Percentiles rank a stretch among this genome's conserved stretches.
phyloP scores from a whole-genome alignment of 2,888 invertebrate species.

The Zhuqinia jingwanae region DNA sequence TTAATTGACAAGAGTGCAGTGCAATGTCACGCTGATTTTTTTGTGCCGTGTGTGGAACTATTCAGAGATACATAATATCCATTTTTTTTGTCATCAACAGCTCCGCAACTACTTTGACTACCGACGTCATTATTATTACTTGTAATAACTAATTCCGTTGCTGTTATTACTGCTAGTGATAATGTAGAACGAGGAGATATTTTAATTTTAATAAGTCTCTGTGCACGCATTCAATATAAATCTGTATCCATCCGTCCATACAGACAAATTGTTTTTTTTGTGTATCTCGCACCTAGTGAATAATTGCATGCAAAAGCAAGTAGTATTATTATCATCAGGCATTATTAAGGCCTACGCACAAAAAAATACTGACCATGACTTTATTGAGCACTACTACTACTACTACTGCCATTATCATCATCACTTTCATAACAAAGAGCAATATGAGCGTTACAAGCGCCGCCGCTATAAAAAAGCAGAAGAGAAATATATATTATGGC shows the following conservation, averaged over 20 bases:
- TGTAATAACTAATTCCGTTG: slow-evolving; percentile 47
- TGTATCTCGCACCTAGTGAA: background rate
- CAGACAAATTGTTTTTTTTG: slow-evolving; percentile 33
- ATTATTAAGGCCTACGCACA: slow-evolving; percentile 21
- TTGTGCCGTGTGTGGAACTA: background rate
- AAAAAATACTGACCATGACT: slow-evolving; percentile 62
- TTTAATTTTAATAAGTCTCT: slow-evolving; percentile 45
- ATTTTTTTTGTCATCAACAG: background rate
- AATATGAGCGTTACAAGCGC: no score
- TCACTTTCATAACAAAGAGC: slow-evolving; percentile 15
- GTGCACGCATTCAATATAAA: slow-evolving; percentile 51
- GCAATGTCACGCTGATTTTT: slow-evolving; percentile 67
- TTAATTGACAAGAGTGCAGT: slow-evolving; percentile 11
- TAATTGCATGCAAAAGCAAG: background rate
- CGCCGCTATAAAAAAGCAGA: slow-evolving; percentile 4
- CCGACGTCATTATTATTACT: slow-evolving; percentile 44
- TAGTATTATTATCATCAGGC: background rate
- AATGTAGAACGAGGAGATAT: slow-evolving; percentile 50
- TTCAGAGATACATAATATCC: no score
- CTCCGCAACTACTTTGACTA: background rate
- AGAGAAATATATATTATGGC: slow-evolving; percentile 46
- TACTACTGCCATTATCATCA: no score
- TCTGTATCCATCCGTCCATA: background rate
- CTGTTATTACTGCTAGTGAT: slow-evolving; percentile 46
- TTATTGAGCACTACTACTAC: slow-evolving; percentile 38